phyloP scores from a whole-genome alignment of 2,888 invertebrate species.

The Acanthosepion esculentum region DNA sequence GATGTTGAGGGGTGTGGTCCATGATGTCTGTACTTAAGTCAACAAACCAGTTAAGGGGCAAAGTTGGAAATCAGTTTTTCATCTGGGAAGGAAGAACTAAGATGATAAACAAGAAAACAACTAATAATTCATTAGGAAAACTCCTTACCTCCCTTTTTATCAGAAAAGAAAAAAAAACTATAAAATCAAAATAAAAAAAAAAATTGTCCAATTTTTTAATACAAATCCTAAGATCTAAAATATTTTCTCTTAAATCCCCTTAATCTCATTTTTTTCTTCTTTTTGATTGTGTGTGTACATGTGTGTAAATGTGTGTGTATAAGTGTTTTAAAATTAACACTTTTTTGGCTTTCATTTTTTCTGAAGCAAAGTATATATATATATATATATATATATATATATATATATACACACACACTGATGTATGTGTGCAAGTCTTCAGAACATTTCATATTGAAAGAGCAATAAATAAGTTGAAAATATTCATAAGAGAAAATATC shows the following conservation, averaged over 20 bases:
- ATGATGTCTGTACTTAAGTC: slow-evolving; percentile 33
- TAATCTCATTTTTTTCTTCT: neutral
- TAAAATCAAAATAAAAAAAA: neutral
- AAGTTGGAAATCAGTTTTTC: slow-evolving; percentile 33
- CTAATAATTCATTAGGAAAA: neutral
- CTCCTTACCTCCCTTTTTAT: neutral
- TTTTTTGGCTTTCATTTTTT: slow-evolving; percentile 24
- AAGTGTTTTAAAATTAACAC: neutral
- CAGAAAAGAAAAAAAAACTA: neutral
- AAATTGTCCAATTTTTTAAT: slow-evolving; percentile 24
- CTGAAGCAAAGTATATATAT: neutral
- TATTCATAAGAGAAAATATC: neutral
- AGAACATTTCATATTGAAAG: neutral
- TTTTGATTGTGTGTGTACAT: neutral
- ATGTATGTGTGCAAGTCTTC: neutral
- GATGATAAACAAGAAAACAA: neutral
- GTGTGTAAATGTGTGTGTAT: neutral
- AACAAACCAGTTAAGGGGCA: slow-evolving; percentile 7
- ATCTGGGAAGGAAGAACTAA: slow-evolving; percentile 33
- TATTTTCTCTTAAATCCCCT: neutral
- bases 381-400: slow-evolving; percentile 33
- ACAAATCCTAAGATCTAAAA: neutral
- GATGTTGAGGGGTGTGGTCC: slow-evolving; percentile 33
- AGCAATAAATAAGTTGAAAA: neutral
- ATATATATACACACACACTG: neutral